Evolutionary conservation across 2,888 invertebrate genomes (phyloP).

Genomic region (Rhagophthalmus giganteus): DNA sequence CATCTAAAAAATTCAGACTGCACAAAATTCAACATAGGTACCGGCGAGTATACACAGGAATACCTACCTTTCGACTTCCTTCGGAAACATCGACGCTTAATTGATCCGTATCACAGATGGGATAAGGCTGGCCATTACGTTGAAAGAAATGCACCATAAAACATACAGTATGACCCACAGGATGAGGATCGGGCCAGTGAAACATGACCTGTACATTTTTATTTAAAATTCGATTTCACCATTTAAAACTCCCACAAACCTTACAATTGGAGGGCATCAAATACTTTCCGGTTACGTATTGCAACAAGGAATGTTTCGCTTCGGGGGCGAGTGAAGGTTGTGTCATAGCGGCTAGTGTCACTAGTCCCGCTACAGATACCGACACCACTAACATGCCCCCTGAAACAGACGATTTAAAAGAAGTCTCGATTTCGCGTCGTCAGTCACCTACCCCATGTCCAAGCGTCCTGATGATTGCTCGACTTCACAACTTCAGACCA

Average conservation of each 20-base stretch:
- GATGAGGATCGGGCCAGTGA: slow-evolving; percentile 89
- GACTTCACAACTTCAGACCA: slow-evolving; percentile 86
- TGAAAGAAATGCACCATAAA: slow-evolving; percentile 90
- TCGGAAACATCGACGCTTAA: slow-evolving; percentile 85
- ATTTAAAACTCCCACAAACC: slow-evolving; percentile 38
- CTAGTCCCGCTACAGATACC: slow-evolving; percentile 84
- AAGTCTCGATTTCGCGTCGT: too few species aligned
- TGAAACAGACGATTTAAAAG: too few species aligned
- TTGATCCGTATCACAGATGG: slow-evolving; percentile 91
- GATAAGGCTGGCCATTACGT: slow-evolving; percentile 91
- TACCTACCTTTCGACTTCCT: slow-evolving; percentile 78
- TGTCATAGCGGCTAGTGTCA: slow-evolving; percentile 88
- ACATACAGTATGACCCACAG: slow-evolving; percentile 89
- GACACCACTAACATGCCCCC: slow-evolving; percentile 90
- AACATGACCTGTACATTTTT: slow-evolving; percentile 67
- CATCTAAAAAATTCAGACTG: slow-evolving; percentile 58
- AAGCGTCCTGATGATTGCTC: slow-evolving; percentile 84
- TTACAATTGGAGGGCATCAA: slow-evolving; percentile 84
- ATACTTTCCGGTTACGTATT: slow-evolving; percentile 91
- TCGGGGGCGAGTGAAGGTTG: slow-evolving; percentile 88
- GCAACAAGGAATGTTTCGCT: slow-evolving; percentile 84
- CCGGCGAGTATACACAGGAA: too few species aligned
- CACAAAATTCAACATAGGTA: not conserved
- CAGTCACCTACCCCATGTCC: slow-evolving; percentile 86
- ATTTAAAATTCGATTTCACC: not conserved